Evolutionary conservation across 2,888 invertebrate species (phyloP).

Genomic region (Melanargia galathea): DNA sequence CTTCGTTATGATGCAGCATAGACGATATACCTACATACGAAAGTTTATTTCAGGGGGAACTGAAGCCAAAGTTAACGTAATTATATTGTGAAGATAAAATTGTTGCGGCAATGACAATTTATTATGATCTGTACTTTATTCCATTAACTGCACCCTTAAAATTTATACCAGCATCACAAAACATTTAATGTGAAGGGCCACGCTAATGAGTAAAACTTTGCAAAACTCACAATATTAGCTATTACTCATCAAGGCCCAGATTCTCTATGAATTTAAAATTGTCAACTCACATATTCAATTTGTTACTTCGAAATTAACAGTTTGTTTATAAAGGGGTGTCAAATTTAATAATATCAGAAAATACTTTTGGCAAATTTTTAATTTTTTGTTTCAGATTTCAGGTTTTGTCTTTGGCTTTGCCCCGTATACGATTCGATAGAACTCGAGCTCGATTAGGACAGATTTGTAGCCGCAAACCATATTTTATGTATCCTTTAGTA

Average conservation of each 20-base stretch:
- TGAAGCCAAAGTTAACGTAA: background rate
- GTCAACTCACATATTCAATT: no score
- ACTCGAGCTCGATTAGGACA: no score
- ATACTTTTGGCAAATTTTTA: no score
- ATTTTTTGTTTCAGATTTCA: no score
- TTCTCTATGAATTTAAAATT: no score
- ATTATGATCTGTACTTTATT: no score
- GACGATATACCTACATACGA: background rate
- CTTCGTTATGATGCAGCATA: slow-evolving; percentile 1
- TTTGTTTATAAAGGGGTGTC: no score
- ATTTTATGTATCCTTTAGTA: slow-evolving; percentile 21
- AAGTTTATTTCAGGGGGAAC: background rate
- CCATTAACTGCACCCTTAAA: background rate
- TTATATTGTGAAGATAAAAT: background rate
- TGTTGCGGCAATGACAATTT: background rate
- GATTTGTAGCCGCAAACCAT: background rate
- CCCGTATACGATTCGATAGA: background rate
- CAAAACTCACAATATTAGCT: background rate
- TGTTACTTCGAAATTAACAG: no score
- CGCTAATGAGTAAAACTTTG: background rate
- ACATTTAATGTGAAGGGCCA: background rate
- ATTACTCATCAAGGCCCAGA: background rate
- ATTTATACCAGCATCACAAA: background rate
- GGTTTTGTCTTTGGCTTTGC: no score
- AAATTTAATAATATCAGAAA: no score